Evolutionary conservation across 1,140 invertebrate genomes (phyloP).

Genomic region (Bombyx mandarina): DNA sequence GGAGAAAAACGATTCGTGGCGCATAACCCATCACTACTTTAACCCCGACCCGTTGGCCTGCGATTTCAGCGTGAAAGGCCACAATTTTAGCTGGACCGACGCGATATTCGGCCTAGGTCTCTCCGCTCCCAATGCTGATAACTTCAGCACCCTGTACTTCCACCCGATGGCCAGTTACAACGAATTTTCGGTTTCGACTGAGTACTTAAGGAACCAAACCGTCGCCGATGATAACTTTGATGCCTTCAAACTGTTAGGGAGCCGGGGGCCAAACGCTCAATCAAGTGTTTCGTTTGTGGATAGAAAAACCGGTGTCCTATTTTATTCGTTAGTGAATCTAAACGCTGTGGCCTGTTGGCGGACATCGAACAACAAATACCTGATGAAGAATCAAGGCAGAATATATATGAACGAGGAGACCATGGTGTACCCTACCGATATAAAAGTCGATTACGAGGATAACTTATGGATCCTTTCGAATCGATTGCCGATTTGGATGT

Average conservation of each 20-base stretch:
- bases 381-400: conserved; percentile 76
- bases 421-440: conserved; percentile 83
- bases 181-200: conserved; percentile 80
- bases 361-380: conserved; percentile 76
- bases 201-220: conserved; percentile 74
- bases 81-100: conserved; percentile 82
- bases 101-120: conserved; percentile 81
- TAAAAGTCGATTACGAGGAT: conserved; percentile 80
- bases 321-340: conserved; percentile 82
- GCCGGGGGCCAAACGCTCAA: conserved; percentile 79
- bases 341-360: conserved; percentile 86
- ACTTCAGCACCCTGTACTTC: conserved; percentile 82
- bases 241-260: conserved; percentile 78
- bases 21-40: conserved; percentile 80
- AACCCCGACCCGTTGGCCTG: conserved; percentile 78
- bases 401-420: conserved; percentile 80
- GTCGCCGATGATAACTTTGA: conserved; percentile 70
- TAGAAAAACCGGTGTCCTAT: conserved; percentile 78
- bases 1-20: conserved; percentile 77
- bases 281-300: conserved; percentile 82
- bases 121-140: conserved; percentile 73
- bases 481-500: conserved; percentile 79
- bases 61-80: conserved; percentile 79
- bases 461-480: conserved; percentile 84
- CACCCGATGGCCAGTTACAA: conserved; percentile 81